Evolutionary conservation across 2,113 vertebrate genomes (phyloP).

Genomic region (Oxygymnocypris stewartii): DNA sequence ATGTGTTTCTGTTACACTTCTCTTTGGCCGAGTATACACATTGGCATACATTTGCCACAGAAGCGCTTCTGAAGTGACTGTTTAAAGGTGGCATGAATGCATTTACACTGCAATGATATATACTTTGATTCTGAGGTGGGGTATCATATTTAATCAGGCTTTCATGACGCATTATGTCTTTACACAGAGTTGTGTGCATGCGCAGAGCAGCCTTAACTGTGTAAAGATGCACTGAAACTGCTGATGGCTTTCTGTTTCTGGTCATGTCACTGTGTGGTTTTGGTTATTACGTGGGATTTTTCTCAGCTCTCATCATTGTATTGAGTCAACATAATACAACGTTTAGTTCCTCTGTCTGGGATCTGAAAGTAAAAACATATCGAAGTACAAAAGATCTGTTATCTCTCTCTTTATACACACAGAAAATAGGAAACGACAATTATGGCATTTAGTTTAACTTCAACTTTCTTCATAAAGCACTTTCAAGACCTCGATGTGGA

Average conservation of each 20-base stretch:
- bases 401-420: neutral
- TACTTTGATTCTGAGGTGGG: neutral
- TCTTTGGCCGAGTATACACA: too few relatives aligned
- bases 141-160: neutral
- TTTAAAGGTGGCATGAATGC: neutral
- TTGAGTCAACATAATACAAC: neutral
- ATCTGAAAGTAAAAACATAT: neutral
- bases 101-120: neutral
- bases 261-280: neutral
- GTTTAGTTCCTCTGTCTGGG: neutral
- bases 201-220: too few relatives aligned
- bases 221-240: neutral
- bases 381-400: neutral
- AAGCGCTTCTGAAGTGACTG: too few relatives aligned
- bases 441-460: too few relatives aligned
- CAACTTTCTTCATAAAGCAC: too few relatives aligned
- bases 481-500: too few relatives aligned
- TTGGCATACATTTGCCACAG: too few relatives aligned
- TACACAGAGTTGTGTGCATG: too few relatives aligned
- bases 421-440: neutral
- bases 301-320: neutral
- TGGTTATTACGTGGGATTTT: neutral
- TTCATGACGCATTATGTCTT: too few relatives aligned
- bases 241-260: neutral
- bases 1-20: too few relatives aligned